Conservation (phyloP, 2,888 invertebrate species). For the Epistrophe grossulariae region DNA sequence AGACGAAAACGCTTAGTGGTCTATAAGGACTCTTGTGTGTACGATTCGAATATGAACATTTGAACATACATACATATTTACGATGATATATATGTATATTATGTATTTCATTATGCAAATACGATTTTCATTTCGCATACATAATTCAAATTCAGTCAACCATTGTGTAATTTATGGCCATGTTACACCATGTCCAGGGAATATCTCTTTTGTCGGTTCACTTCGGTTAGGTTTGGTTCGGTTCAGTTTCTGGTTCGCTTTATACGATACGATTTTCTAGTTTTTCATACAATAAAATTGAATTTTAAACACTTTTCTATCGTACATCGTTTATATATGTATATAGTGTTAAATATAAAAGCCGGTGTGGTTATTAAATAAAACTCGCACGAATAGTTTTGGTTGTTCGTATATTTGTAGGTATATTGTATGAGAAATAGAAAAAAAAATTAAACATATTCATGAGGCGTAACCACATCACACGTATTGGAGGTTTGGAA, state of each 20-base stretch:
- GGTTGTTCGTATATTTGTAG: conserved; percentile 8
- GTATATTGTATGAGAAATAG: background rate
- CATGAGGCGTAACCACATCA: conserved; percentile 58
- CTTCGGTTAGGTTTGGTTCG: background rate
- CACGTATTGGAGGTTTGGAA: conserved; percentile 51
- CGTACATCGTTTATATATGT: background rate
- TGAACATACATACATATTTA: no score
- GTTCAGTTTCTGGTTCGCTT: conserved; percentile 10
- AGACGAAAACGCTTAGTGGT: conserved; percentile 67
- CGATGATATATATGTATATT: conserved; percentile 17
- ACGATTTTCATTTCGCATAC: conserved; percentile 67
- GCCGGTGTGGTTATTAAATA: conserved; percentile 70
- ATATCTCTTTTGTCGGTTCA: conserved; percentile 44
- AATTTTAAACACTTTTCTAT: conserved; percentile 72
- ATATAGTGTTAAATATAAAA: conserved; percentile 46
- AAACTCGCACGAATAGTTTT: conserved; percentile 62
- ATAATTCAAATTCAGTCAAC: conserved; percentile 75
- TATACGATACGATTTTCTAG: conserved; percentile 38
- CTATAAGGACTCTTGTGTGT: conserved; percentile 30
- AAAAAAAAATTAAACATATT: conserved; percentile 25
- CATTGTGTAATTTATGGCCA: conserved; percentile 71
- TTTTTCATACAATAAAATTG: conserved; percentile 52
- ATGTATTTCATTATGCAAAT: conserved; percentile 71
- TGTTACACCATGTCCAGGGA: conserved; percentile 56
- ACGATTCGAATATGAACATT: conserved; percentile 1